These are phyloP conservation scores for Cololabis saira DNA, from an alignment of 2,113 vertebrate genomes.

Conservation along the genomic window DNA sequence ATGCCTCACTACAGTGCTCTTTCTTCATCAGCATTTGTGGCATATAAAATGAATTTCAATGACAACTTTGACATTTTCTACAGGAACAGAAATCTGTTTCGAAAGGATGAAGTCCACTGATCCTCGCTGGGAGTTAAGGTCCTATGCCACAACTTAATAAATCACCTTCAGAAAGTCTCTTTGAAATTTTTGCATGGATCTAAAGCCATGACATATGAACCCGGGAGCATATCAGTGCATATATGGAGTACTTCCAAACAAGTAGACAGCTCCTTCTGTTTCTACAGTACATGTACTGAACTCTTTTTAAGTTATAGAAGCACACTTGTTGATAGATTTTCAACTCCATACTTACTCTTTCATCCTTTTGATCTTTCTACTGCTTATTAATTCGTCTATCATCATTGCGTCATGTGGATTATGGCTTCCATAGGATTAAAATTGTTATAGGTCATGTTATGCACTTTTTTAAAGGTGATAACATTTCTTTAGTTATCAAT, in stretches of 20 bases:
- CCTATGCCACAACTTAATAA: slow-evolving; percentile 44
- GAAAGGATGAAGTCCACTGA: slow-evolving; percentile 56
- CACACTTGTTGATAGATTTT: neutral
- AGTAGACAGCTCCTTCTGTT: neutral
- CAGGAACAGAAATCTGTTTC: slow-evolving; percentile 47
- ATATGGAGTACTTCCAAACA: slow-evolving; percentile 17
- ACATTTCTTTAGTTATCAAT: too few relatives aligned
- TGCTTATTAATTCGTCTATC: too few relatives aligned
- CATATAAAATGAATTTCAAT: slow-evolving; percentile 69
- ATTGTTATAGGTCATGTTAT: too few relatives aligned
- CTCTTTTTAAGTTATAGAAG: neutral
- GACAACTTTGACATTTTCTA: slow-evolving; percentile 72
- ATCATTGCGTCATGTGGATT: too few relatives aligned
- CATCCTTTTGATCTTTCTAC: too few relatives aligned
- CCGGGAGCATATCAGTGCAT: slow-evolving; percentile 18
- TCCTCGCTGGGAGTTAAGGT: slow-evolving; percentile 44
- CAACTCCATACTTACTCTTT: too few relatives aligned
- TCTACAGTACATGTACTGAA: neutral
- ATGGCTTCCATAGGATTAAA: too few relatives aligned
- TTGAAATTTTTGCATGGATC: slow-evolving; percentile 46
- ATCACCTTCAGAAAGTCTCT: slow-evolving; percentile 44
- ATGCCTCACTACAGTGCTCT: slow-evolving; percentile 43
- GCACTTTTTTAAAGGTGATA: too few relatives aligned
- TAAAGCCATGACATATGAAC: slow-evolving; percentile 10
- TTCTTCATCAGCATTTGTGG: slow-evolving; percentile 72